Percentiles rank a stretch among this genome's conserved stretches.
Evolutionary conservation across 2,797 vertebrate genomes (phyloP).

Genomic region (Sebastes paucispinis): DNA sequence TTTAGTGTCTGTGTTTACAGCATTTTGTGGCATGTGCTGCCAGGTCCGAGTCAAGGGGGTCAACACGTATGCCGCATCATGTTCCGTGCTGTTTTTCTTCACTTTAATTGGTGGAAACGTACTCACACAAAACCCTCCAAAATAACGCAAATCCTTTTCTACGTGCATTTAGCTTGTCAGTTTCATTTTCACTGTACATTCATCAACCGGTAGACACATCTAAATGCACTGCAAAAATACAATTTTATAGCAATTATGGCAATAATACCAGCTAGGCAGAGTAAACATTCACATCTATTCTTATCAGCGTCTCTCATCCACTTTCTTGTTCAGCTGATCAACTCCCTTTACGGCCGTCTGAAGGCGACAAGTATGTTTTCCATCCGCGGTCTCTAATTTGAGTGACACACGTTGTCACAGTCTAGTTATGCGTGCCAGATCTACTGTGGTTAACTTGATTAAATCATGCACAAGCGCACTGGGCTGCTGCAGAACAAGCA

Average conservation of each 20-base stretch:
- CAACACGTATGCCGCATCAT: background rate
- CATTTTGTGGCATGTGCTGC: background rate
- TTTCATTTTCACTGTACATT: conserved; percentile 50
- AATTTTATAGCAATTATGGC: conserved; percentile 48
- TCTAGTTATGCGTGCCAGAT: conserved; percentile 15
- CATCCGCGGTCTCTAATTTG: conserved; percentile 18
- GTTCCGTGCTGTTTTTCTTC: background rate
- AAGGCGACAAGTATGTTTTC: conserved; percentile 29
- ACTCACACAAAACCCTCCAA: background rate
- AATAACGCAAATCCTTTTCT: background rate
- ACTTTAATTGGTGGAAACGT: conserved; percentile 7
- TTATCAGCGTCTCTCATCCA: conserved; percentile 29
- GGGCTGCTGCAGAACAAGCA: background rate
- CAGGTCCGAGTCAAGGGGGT: background rate
- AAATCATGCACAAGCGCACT: conserved; percentile 16
- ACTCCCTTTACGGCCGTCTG: conserved; percentile 11
- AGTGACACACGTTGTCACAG: conserved; percentile 22
- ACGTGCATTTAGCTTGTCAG: conserved; percentile 43
- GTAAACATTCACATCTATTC: conserved; percentile 32
- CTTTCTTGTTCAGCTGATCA: conserved; percentile 3
- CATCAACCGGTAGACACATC: conserved; percentile 28
- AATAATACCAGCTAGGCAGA: conserved; percentile 21
- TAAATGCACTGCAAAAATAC: conserved; percentile 34
- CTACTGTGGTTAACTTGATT: conserved; percentile 12
- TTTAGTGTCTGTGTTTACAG: background rate